Conservation (phyloP, 2,797 vertebrate species). For the Ara ararauna region DNA sequence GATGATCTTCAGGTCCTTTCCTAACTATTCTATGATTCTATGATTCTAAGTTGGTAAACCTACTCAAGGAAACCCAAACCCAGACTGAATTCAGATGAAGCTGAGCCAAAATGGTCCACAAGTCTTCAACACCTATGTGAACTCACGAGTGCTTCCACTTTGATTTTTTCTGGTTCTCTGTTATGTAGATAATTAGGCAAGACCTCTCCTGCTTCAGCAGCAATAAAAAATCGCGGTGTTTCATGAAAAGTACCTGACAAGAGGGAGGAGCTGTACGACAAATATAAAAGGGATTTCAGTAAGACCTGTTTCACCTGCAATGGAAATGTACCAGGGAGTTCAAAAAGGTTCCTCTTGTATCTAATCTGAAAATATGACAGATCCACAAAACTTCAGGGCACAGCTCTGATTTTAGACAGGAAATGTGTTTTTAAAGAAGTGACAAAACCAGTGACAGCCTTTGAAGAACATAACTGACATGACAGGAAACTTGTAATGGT, state of each 20-base stretch:
- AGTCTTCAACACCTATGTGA: background rate
- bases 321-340: background rate
- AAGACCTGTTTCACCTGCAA: too few relatives aligned
- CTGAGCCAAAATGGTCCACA: background rate
- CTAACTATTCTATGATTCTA: too few relatives aligned
- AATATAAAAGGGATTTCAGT: background rate
- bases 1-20: too few relatives aligned
- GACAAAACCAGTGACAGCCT: background rate
- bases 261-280: background rate
- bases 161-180: background rate
- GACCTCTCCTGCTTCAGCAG: background rate
- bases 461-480: background rate
- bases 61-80: background rate
- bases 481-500: background rate
- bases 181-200: background rate
- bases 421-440: background rate
- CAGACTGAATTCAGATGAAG: background rate
- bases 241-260: background rate
- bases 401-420: background rate
- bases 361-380: background rate
- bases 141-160: background rate
- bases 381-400: background rate
- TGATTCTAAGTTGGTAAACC: background rate
- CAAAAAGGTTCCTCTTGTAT: background rate
- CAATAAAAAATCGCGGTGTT: background rate